Base-by-base conservation (phyloP, 2,888 invertebrate genomes). In the Ferrisia virgata region DNA sequence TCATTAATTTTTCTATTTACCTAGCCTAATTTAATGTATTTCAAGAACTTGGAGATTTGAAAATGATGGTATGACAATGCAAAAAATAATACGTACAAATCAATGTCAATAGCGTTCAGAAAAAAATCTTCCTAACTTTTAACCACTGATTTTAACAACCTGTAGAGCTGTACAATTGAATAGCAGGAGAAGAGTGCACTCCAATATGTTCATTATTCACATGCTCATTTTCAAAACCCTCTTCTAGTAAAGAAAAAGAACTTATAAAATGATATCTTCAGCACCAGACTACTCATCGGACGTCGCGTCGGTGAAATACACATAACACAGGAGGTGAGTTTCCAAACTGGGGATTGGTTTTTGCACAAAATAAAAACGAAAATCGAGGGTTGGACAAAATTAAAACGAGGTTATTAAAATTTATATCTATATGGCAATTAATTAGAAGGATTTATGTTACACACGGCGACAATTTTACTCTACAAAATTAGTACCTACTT, bases 1-100 rank as follows among this genome's bases (percentile, higher is more conserved):
- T 76, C 72, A 28, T 76, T 76, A 33, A 76, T 76, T 76, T 76
- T 18, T 18, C 72, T 76, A 36, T 76, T 76, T 76, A n/a, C n/a
- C n/a, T n/a, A 76, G 36, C 72, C 72, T 18, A 36, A 76, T 76
- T 76, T 31, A 2, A 72, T 33, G 31, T 76, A 25, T 43, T 53
- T 0, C 11, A 8, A 22, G 22, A 22, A 6, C 22, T 8, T 22
- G 22, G 22, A 53, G 22, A 22, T 53, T 53, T 53, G 36, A 18
- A 53, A 53, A 3, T 8, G 8, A 36, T 53, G n/a, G n/a, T n/a
- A n/a, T 53, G 53, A 22, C 22, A 53, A 40, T n/a, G n/a, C n/a
- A n/a, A n/a, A n/a, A n/a, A n/a, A n/a, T n/a, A n/a, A n/a, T n/a
- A n/a, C n/a, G n/a, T n/a, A n/a, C n/a, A n/a, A n/a, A n/a, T n/a